These are phyloP conservation scores for Hymenopus coronatus DNA, from an alignment of 2,888 invertebrate genomes.

Conservation along the genomic window DNA sequence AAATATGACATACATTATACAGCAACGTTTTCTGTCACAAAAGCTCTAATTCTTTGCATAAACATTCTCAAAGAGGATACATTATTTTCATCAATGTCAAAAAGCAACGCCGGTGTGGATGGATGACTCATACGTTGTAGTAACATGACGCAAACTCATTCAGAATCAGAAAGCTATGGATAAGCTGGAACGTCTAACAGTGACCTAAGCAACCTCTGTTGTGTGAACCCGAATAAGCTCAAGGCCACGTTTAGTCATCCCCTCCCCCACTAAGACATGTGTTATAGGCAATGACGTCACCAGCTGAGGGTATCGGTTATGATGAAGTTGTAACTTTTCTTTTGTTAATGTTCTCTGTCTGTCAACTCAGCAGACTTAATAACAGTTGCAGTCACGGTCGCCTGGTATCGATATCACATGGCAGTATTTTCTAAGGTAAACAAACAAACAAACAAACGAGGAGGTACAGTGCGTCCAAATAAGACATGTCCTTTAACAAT, in stretches of 20 bases:
- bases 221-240: neutral
- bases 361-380: neutral
- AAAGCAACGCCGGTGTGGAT: neutral
- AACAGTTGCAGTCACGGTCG: neutral
- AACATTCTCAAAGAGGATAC: too few species aligned
- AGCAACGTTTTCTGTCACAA: too few species aligned
- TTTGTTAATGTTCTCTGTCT: neutral
- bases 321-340: neutral
- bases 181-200: neutral
- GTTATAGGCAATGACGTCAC: neutral
- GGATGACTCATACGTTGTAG: neutral
- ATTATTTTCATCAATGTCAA: neutral
- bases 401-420: neutral
- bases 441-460: neutral
- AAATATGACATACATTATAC: too few species aligned
- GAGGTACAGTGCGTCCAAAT: neutral
- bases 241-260: neutral
- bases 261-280: neutral
- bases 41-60: too few species aligned
- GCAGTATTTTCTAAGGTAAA: neutral
- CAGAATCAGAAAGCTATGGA: neutral
- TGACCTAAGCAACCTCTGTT: neutral
- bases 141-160: neutral
- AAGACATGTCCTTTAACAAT: too few species aligned
- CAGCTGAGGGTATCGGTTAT: neutral